Evolutionary conservation across 2,113 vertebrate genomes (phyloP).

Genomic region (Symphodus melops): DNA sequence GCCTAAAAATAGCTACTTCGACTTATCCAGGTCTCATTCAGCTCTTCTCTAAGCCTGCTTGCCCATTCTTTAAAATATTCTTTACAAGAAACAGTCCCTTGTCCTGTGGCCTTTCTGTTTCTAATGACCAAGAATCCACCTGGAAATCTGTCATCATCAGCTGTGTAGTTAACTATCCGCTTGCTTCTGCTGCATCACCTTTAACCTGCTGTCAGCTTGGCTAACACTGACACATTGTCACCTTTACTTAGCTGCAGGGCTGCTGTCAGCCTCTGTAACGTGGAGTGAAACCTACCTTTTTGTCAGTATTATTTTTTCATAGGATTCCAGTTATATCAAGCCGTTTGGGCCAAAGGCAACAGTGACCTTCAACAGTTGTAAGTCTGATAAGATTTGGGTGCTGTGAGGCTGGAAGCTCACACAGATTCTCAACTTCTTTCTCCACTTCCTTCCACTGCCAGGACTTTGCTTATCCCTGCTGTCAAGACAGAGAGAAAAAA

Average conservation of each 20-base stretch:
- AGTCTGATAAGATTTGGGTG: conserved; percentile 45
- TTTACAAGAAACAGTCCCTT: conserved; percentile 34
- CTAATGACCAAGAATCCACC: conserved; percentile 56
- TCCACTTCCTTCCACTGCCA: conserved; percentile 20
- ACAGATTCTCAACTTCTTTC: conserved; percentile 13
- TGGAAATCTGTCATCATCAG: conserved; percentile 61
- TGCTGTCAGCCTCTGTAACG: conserved; percentile 46
- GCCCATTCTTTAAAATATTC: conserved; percentile 35
- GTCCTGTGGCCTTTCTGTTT: conserved; percentile 25
- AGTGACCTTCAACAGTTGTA: conserved; percentile 58
- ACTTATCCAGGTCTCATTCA: conserved; percentile 56
- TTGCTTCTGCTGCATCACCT: conserved; percentile 61
- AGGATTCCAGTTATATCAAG: conserved; percentile 36
- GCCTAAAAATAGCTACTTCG: conserved; percentile 48
- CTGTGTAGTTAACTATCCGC: conserved; percentile 64
- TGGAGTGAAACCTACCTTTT: conserved; percentile 55
- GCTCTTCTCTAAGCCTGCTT: conserved; percentile 31
- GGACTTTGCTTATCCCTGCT: conserved; percentile 26
- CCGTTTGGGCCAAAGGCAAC: conserved; percentile 48
- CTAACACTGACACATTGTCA: conserved; percentile 46
- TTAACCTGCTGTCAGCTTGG: conserved; percentile 69
- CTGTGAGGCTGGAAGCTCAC: conserved; percentile 41
- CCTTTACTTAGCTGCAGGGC: conserved; percentile 49
- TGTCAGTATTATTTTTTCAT: conserved; percentile 35
- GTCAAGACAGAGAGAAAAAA: conserved; percentile 26